Evolutionary conservation across 2,797 vertebrate genomes (phyloP), one percentile per base, ranked within the genome.

Genomic region (Pseudochaenichthys georgianus): DNA sequence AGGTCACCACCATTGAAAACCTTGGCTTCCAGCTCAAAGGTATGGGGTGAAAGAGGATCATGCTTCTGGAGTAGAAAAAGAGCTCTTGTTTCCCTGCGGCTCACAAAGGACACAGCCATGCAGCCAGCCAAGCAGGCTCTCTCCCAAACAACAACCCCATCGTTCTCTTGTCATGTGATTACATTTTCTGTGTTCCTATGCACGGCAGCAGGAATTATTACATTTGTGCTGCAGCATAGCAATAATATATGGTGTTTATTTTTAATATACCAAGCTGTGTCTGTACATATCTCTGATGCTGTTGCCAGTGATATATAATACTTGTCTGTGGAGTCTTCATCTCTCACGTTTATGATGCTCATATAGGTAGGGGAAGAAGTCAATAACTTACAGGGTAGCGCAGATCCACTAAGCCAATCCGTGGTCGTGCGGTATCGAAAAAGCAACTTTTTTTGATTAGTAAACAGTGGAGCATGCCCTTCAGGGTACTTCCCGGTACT

Each of bases 401-500:
- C 84, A 63, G 84, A 84, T 86, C 73, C 77, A 63, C 92, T 87
- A 90, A 89, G 90, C 87, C 84, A 58, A 89, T 90, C 82, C 71
- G 75, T 75, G 79, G 57, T 88, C 80, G 73, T 68, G 55, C 70
- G 38, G 81, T 88, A 93, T 93, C 81, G 89, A 92, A 92, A 92
- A 92, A 91, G 84, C 90, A 92, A 92, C 92, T 93, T 93, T 92
- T 93, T 94, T 94, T 93, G 91, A 94, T 95, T 93, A 93, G 93
- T 89, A 90, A 91, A 93, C 84, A 93, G 87, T 62, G 78, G 87
- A 91, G 87, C 90, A 91, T 92, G 91, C 88, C 93, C 93, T 95
- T 93, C 93, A 90, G 91, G 93, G 84, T 92, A 88, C 90, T 93
- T 94, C 88, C 83, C 72, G 55, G 79, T 83, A 88, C 89, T 87